Evolutionary conservation across 2,113 vertebrate species (phyloP).

Genomic region (Gobius niger): DNA sequence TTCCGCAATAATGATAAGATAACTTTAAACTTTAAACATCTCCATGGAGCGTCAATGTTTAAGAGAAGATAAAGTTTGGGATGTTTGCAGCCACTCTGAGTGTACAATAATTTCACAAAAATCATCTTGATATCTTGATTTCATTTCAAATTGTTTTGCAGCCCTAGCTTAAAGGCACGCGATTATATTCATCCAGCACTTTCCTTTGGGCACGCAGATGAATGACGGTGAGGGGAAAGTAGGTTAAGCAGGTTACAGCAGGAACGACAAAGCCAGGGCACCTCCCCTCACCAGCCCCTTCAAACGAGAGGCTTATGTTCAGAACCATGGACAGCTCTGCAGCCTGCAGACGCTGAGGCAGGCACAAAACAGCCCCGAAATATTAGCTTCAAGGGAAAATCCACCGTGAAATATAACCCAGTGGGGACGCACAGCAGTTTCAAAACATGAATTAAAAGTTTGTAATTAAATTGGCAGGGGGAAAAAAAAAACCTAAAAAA

Average conservation of each 20-base stretch:
- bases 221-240: constrained; percentile 61
- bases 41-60: no score
- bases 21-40: no score
- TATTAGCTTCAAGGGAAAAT: constrained; percentile 8
- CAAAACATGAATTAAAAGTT: constrained; percentile 1
- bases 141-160: no score
- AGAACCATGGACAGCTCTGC: constrained; percentile 60
- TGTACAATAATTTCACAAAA: no score
- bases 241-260: constrained; percentile 75
- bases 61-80: not conserved
- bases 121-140: no score
- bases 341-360: constrained; percentile 25
- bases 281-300: constrained; percentile 26
- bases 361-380: constrained; percentile 7
- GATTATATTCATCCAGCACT: constrained; percentile 68
- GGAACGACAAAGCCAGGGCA: constrained; percentile 57
- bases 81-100: constrained; percentile 8
- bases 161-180: constrained; percentile 1
- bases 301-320: constrained; percentile 15
- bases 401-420: constrained; percentile 1
- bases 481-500: not conserved
- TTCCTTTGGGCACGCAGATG: constrained; percentile 51
- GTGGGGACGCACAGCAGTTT: not conserved
- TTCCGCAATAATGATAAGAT: no score
- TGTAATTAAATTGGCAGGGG: constrained; percentile 1